Percentiles rank a stretch among this genome's conserved stretches.
These are phyloP conservation scores for Archips xylosteana DNA, from an alignment of 2,888 invertebrate species.

Conservation along the genomic window DNA sequence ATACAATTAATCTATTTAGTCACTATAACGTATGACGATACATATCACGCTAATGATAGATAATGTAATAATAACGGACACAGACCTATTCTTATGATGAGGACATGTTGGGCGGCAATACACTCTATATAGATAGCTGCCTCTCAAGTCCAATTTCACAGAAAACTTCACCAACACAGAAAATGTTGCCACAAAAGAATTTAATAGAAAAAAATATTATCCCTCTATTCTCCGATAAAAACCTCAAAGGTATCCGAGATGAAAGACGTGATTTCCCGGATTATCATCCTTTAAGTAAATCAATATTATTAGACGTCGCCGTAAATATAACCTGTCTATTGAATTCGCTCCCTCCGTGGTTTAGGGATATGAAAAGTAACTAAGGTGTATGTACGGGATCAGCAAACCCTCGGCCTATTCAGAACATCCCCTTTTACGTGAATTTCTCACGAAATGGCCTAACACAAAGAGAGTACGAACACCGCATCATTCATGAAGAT, in stretches of 20 bases:
- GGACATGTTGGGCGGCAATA: too few species aligned
- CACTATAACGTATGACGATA: too few species aligned
- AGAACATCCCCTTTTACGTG: conserved; percentile 59
- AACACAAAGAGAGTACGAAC: conserved; percentile 56
- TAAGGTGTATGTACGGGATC: conserved; percentile 64
- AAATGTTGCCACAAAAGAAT: background rate
- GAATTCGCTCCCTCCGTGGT: conserved; percentile 50
- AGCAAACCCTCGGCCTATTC: conserved; percentile 62
- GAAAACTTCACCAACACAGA: background rate
- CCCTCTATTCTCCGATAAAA: background rate
- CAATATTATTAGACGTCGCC: conserved; percentile 34
- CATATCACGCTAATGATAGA: too few species aligned
- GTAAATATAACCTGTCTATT: conserved; percentile 48
- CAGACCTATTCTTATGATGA: background rate
- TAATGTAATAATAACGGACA: too few species aligned
- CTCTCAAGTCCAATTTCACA: background rate
- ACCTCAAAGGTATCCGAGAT: conserved; percentile 3
- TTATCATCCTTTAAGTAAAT: conserved; percentile 34
- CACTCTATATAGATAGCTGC: too few species aligned
- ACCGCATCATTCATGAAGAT: conserved; percentile 7
- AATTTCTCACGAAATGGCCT: conserved; percentile 62
- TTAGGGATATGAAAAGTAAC: conserved; percentile 60
- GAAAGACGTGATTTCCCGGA: conserved; percentile 35
- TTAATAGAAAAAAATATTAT: background rate
- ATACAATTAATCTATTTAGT: too few species aligned